phyloP scores from a whole-genome alignment of 2,888 invertebrate genomes.

The Exephanes ischioxanthus region DNA sequence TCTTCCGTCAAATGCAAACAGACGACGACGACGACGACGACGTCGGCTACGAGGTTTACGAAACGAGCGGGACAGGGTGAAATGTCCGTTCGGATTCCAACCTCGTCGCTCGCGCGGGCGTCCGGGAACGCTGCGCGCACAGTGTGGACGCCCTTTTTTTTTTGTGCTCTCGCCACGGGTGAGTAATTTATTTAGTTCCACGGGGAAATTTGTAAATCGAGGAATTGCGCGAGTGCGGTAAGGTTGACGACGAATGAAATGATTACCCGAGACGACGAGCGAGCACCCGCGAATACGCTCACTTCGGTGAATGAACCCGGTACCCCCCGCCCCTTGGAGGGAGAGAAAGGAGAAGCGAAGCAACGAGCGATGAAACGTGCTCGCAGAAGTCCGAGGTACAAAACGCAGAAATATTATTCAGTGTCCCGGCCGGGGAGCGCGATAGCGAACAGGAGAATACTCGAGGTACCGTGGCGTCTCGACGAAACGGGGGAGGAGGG shows the following conservation, averaged over 20 bases:
- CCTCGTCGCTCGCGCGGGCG: background rate
- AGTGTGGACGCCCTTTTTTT: background rate
- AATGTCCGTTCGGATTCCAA: background rate
- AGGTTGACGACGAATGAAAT: conserved; percentile 69
- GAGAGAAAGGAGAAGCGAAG: conserved; percentile 12
- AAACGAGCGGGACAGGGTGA: conserved; percentile 11
- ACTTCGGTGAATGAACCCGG: conserved; percentile 18
- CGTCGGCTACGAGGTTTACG: conserved; percentile 16
- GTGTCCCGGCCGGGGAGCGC: conserved; percentile 44
- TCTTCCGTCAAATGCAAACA: conserved; percentile 29
- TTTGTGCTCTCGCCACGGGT: conserved; percentile 7
- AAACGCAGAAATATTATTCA: conserved; percentile 75
- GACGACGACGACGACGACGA: background rate
- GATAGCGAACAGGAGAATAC: conserved; percentile 23
- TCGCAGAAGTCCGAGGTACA: conserved; percentile 52
- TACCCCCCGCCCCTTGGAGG: background rate
- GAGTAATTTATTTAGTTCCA: conserved; percentile 25
- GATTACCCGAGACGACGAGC: conserved; percentile 67
- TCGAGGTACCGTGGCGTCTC: background rate
- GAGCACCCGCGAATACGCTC: conserved; percentile 22
- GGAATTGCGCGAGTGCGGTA: conserved; percentile 40
- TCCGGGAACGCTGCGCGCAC: background rate
- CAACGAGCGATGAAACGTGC: conserved; percentile 54
- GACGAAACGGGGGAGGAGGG: conserved; percentile 9
- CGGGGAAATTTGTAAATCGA: conserved; percentile 34